These are phyloP conservation scores for Sebastes hopkinsi DNA, from an alignment of 2,797 vertebrate species.

Conservation along the genomic window DNA sequence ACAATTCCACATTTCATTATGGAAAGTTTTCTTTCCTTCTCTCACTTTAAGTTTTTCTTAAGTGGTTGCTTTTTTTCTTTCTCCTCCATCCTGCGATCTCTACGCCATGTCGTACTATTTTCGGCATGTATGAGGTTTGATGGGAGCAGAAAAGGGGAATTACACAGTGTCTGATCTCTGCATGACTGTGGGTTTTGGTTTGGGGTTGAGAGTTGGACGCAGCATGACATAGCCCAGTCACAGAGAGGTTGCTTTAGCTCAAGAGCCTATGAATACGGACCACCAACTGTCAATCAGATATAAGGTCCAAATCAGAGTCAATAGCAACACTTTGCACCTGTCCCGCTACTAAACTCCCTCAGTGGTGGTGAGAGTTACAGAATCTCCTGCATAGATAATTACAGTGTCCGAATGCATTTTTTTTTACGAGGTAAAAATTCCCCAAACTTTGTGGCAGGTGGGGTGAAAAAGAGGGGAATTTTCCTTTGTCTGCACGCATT, in stretches of 20 bases:
- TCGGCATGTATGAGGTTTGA: conserved; percentile 53
- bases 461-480: conserved; percentile 41
- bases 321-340: conserved; percentile 51
- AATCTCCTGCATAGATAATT: conserved; percentile 48
- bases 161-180: conserved; percentile 65
- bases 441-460: conserved; percentile 55
- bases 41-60: conserved; percentile 9
- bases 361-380: neutral
- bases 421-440: conserved; percentile 56
- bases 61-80: conserved; percentile 23
- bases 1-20: conserved; percentile 52
- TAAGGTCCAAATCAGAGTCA: neutral
- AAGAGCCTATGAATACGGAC: neutral
- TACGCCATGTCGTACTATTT: conserved; percentile 50
- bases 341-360: neutral
- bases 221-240: conserved; percentile 38
- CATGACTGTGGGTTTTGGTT: conserved; percentile 68
- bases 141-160: conserved; percentile 64
- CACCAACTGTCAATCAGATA: conserved; percentile 1
- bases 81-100: conserved; percentile 17
- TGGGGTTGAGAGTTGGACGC: conserved; percentile 36
- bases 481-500: conserved; percentile 72
- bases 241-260: conserved; percentile 37
- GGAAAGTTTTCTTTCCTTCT: conserved; percentile 37
- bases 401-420: conserved; percentile 52